Percentiles rank a stretch among this genome's conserved stretches.
These are phyloP conservation scores for Eupeodes latifasciatus DNA, from an alignment of 2,888 invertebrate genomes.

Conservation along the genomic window DNA sequence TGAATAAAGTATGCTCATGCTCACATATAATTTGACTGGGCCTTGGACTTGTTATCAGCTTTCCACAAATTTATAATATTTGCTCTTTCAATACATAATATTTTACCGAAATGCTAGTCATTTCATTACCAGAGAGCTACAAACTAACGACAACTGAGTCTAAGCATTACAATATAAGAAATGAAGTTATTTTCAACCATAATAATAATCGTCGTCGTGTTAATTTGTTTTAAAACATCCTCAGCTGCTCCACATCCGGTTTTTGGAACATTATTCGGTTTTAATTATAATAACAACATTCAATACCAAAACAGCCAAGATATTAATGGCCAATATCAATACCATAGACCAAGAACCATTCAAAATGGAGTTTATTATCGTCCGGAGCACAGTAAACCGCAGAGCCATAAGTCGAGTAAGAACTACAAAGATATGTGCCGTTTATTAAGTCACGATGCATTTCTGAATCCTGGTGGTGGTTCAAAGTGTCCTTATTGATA, in stretches of 20 bases:
- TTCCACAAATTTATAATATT: not conserved
- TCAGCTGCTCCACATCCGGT: conserved; percentile 10
- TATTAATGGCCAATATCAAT: conserved; percentile 24
- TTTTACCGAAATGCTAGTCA: not conserved
- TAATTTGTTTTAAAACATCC: not conserved
- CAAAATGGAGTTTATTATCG: conserved; percentile 18
- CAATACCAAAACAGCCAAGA: conserved; percentile 6
- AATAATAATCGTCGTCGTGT: not conserved
- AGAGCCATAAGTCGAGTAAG: not conserved
- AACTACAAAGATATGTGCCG: conserved; percentile 67
- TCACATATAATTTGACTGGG: not conserved
- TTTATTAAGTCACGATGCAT: conserved; percentile 58
- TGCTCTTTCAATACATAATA: conserved; percentile 33
- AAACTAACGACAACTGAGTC: not conserved
- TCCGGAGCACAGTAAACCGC: conserved; percentile 13
- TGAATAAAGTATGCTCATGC: too few relatives aligned
- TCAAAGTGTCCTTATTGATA: conserved; percentile 60
- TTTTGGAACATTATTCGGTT: conserved; percentile 51
- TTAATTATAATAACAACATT: conserved; percentile 5
- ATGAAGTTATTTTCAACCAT: conserved; percentile 1
- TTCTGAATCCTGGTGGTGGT: conserved; percentile 66
- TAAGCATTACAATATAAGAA: not conserved
- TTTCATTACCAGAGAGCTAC: not conserved
- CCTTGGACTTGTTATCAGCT: conserved; percentile 53
- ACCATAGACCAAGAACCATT: not conserved